These are phyloP conservation scores for Puffinus mauretanicus DNA, from an alignment of 2,113 vertebrate genomes.

Conservation along the genomic window DNA sequence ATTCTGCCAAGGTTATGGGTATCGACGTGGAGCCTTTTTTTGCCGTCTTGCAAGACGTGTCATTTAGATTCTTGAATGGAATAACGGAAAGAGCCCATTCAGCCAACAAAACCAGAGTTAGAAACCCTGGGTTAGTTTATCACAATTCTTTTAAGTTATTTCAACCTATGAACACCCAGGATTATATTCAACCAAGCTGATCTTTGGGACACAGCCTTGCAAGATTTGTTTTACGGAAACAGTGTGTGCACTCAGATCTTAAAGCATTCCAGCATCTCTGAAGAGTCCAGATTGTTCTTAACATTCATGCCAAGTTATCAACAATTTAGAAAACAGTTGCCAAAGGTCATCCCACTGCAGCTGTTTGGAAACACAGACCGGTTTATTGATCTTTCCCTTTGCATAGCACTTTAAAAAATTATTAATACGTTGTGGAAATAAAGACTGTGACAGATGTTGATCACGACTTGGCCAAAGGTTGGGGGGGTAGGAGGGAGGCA, in stretches of 20 bases:
- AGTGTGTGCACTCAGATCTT: not conserved
- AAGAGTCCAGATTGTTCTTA: conserved; percentile 16
- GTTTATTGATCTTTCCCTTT: conserved; percentile 30
- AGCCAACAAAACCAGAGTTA: not conserved
- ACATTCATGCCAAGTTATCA: conserved; percentile 11
- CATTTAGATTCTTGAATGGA: not conserved
- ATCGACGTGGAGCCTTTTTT: not conserved
- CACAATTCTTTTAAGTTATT: not conserved
- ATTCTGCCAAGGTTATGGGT: not conserved
- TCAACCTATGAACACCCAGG: not conserved
- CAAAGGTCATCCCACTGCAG: conserved; percentile 30
- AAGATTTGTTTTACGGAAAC: conserved; percentile 3
- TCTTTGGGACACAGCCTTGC: not conserved
- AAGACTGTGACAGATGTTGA: not conserved
- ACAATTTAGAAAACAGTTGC: conserved; percentile 41
- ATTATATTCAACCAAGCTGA: not conserved
- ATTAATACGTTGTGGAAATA: not conserved
- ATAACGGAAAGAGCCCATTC: not conserved
- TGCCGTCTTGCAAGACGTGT: not conserved
- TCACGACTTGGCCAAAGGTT: not conserved
- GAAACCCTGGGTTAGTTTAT: not conserved
- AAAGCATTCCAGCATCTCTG: not conserved
- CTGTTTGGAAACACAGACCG: not conserved
- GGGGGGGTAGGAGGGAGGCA: fast-evolving
- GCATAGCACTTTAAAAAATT: not conserved